These are phyloP conservation scores for Amiota minor DNA, from an alignment of 2,888 invertebrate genomes.

Conservation along the genomic window DNA sequence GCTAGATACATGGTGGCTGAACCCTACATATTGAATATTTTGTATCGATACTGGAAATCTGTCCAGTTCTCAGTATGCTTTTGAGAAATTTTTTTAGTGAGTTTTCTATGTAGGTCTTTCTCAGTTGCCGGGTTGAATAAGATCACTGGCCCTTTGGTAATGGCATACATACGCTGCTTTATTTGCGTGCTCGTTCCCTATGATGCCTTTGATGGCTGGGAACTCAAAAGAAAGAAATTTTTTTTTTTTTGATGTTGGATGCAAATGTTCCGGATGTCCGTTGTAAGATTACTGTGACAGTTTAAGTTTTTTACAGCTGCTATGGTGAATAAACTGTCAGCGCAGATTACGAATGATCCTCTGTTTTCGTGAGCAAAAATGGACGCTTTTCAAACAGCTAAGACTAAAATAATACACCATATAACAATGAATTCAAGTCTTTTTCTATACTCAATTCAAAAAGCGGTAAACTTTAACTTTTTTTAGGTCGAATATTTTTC, in stretches of 20 bases:
- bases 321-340: background rate
- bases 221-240: background rate
- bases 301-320: conserved; percentile 2
- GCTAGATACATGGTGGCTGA: background rate
- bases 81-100: background rate
- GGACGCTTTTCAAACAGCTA: background rate
- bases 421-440: no score
- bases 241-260: background rate
- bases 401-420: no score
- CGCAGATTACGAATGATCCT: background rate
- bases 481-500: no score
- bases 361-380: background rate
- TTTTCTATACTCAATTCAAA: no score
- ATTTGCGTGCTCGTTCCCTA: background rate
- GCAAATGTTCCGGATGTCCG: background rate
- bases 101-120: background rate
- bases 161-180: no score
- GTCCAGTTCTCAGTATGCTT: background rate
- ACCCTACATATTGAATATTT: background rate
- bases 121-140: background rate
- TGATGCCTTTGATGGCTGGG: background rate
- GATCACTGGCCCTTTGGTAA: background rate
- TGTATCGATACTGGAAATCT: background rate
- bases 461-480: no score
- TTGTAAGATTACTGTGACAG: background rate